These are phyloP conservation scores for Dicyrtomina minuta DNA, from an alignment of 2,888 invertebrate genomes.

Conservation along the genomic window DNA sequence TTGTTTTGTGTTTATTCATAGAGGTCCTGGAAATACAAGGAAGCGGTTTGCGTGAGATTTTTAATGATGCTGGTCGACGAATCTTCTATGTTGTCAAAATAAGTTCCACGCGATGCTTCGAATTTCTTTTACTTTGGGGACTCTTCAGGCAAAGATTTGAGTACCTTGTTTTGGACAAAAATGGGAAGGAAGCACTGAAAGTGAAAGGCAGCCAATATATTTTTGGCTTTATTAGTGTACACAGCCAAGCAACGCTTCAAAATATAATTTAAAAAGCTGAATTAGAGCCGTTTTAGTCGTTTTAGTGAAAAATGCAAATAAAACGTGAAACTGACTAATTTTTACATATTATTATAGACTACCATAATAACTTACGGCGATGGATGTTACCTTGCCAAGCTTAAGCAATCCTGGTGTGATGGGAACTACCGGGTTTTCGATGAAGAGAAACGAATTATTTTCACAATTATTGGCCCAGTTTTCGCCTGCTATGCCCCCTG, in stretches of 20 bases:
- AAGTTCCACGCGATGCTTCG: not conserved
- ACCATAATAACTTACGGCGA: constrained; percentile 14
- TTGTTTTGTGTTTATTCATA: no score
- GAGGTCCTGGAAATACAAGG: not conserved
- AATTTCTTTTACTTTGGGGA: constrained; percentile 7
- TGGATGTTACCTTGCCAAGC: not conserved
- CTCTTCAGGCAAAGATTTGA: constrained; percentile 16
- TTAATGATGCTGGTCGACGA: constrained; percentile 4
- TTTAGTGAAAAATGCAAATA: no score
- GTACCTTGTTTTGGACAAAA: constrained; percentile 15
- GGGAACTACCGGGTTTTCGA: constrained; percentile 12
- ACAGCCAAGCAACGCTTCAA: no score
- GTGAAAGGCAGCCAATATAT: constrained; percentile 17
- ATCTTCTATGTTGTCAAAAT: constrained; percentile 24
- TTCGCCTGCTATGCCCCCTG: constrained; percentile 30
- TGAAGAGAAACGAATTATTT: constrained; percentile 3
- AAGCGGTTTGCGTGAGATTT: not conserved
- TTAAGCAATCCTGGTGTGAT: constrained; percentile 21
- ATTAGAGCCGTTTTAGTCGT: no score
- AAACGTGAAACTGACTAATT: no score
- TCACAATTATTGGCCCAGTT: constrained; percentile 24
- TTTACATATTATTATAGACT: no score
- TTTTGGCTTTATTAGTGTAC: no score
- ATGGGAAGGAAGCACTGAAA: constrained; percentile 9
- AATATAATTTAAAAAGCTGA: no score